A percentile compares a stretch with the other conserved stretches of the same genome.
These are phyloP conservation scores for Eupithecia insigniata DNA, from an alignment of 2,888 invertebrate genomes.

Conservation along the genomic window DNA sequence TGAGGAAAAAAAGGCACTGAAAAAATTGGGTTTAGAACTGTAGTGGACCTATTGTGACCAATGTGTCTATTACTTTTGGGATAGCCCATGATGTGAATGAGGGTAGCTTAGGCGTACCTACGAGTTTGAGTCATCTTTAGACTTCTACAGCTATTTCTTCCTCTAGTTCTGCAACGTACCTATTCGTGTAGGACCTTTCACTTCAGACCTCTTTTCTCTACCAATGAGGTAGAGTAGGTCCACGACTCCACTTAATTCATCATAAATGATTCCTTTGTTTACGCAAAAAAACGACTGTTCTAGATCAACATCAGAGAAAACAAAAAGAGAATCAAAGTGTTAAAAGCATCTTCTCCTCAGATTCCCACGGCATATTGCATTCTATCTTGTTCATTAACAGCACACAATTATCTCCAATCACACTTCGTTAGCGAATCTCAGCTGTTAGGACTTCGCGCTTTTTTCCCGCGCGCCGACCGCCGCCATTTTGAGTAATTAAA, in stretches of 20 bases:
- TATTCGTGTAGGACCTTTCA: neutral
- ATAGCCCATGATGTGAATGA: neutral
- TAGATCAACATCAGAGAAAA: constrained; percentile 7
- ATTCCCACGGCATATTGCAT: constrained; percentile 37
- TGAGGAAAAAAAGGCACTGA: too few species aligned
- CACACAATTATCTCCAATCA: constrained; percentile 70
- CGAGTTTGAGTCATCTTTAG: neutral
- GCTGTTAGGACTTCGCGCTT: constrained; percentile 70
- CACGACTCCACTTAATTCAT: neutral
- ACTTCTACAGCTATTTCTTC: neutral
- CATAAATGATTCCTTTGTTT: neutral
- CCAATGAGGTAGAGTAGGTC: neutral
- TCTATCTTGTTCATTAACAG: constrained; percentile 39
- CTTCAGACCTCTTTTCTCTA: neutral
- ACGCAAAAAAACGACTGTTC: neutral
- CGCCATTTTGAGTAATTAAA: constrained; percentile 76
- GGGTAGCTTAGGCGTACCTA: neutral
- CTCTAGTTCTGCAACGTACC: neutral
- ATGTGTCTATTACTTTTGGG: neutral
- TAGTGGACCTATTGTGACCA: neutral
- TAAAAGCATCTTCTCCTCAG: constrained; percentile 8
- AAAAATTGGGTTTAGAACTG: too few species aligned
- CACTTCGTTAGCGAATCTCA: constrained; percentile 76
- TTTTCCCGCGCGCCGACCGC: constrained; percentile 63
- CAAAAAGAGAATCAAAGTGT: constrained; percentile 7